A percentile compares a stretch with the other conserved stretches of the same genome.
These are phyloP conservation scores for Alosa sapidissima DNA, from an alignment of 2,797 vertebrate genomes.

Conservation along the genomic window DNA sequence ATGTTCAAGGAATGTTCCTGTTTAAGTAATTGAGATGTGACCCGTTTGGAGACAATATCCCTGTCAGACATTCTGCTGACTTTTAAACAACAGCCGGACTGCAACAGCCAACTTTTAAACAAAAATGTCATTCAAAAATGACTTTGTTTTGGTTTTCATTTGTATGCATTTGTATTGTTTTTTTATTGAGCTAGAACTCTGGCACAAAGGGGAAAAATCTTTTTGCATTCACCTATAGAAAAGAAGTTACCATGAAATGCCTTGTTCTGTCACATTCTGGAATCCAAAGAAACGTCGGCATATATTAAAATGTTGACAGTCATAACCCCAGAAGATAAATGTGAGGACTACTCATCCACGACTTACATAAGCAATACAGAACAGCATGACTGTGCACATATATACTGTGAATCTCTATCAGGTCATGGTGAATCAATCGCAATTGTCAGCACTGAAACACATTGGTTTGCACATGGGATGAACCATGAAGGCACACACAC, in stretches of 20 bases:
- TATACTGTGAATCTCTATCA: neutral
- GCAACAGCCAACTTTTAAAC: too few species aligned
- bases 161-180: neutral
- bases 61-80: slow-evolving; percentile 24
- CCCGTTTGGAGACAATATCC: slow-evolving; percentile 21
- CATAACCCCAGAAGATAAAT: neutral
- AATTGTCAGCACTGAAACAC: neutral
- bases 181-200: neutral
- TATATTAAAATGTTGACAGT: neutral
- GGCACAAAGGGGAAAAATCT: neutral
- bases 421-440: slow-evolving; percentile 2
- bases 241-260: neutral
- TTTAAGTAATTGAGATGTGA: neutral
- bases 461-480: neutral
- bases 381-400: neutral
- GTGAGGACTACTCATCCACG: neutral
- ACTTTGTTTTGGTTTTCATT: slow-evolving; percentile 2
- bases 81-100: neutral
- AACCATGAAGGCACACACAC: neutral
- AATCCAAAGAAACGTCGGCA: neutral
- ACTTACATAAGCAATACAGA: neutral
- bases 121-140: neutral
- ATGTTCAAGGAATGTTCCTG: slow-evolving; percentile 12
- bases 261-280: neutral
- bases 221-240: neutral